A percentile compares a stretch with the other conserved stretches of the same genome.
phyloP scores from a whole-genome alignment of 1,140 invertebrate species.

The Magallana gigas region DNA sequence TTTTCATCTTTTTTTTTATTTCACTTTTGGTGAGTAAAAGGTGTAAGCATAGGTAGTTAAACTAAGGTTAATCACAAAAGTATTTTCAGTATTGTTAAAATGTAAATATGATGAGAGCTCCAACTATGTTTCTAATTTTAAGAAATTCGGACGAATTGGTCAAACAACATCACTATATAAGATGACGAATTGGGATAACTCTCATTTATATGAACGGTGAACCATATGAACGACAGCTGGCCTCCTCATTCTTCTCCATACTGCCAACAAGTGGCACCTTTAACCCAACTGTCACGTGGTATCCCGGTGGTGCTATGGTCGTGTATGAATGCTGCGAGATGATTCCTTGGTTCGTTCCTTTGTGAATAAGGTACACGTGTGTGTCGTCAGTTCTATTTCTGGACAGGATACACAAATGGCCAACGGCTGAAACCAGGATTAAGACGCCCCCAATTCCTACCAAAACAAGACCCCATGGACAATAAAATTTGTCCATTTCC shows the following conservation, averaged over 20 bases:
- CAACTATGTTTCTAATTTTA: too few species aligned
- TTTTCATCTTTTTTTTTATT: too few species aligned
- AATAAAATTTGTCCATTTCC: background rate
- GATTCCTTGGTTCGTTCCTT: background rate
- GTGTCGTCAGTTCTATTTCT: conserved; percentile 4
- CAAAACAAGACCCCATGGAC: conserved; percentile 17
- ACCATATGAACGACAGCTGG: background rate
- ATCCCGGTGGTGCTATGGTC: conserved; percentile 35
- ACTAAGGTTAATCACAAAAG: too few species aligned
- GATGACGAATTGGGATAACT: background rate
- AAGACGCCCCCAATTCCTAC: background rate
- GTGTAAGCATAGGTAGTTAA: too few species aligned
- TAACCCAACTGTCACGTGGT: background rate
- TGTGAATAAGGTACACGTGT: conserved; percentile 25
- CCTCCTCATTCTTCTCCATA: background rate
- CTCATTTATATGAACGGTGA: too few species aligned
- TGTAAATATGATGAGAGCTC: too few species aligned
- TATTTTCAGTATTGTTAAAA: too few species aligned
- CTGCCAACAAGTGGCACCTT: background rate
- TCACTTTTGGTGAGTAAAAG: too few species aligned
- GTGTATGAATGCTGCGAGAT: background rate
- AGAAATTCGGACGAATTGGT: too few species aligned
- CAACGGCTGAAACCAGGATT: conserved; percentile 21
- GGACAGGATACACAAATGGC: conserved; percentile 33
- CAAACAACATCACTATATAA: too few species aligned